Conservation (phyloP, 2,888 invertebrate species). For the Kryphioiulus occultus region DNA sequence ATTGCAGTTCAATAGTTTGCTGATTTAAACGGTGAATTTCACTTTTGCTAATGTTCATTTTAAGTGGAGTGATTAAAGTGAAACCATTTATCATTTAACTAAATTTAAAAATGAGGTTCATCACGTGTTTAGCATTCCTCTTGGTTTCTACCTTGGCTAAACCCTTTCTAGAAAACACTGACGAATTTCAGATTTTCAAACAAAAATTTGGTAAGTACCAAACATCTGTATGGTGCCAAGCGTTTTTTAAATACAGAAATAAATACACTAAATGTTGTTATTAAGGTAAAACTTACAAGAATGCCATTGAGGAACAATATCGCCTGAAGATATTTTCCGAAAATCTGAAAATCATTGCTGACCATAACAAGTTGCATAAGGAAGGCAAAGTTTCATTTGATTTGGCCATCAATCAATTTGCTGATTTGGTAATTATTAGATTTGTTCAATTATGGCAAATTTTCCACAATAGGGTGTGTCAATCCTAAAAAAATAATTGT, state of each 20-base stretch:
- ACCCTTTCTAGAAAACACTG: neutral
- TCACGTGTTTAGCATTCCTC: neutral
- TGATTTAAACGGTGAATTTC: neutral
- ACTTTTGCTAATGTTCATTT: neutral
- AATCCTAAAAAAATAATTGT: conserved; percentile 50
- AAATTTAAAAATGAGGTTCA: neutral
- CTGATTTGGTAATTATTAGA: conserved; percentile 75
- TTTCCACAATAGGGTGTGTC: too few relatives aligned
- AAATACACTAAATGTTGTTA: neutral
- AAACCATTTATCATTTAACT: neutral
- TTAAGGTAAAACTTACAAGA: conserved; percentile 70
- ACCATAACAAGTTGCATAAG: conserved; percentile 80
- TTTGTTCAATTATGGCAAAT: too few relatives aligned
- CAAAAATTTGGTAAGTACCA: neutral
- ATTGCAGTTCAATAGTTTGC: neutral
- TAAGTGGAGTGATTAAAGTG: neutral
- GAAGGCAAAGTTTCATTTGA: conserved; percentile 73
- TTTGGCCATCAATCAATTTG: conserved; percentile 80
- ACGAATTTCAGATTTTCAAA: neutral
- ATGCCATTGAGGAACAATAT: conserved; percentile 79
- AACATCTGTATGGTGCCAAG: neutral
- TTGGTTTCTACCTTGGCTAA: neutral
- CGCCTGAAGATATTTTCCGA: conserved; percentile 89
- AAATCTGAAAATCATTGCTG: conserved; percentile 82
- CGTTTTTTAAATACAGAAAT: too few relatives aligned